Evolutionary conservation across 2,888 invertebrate species (phyloP), one percentile per base, ranked within the genome.

Genomic region (Cheilosia pagana): DNA sequence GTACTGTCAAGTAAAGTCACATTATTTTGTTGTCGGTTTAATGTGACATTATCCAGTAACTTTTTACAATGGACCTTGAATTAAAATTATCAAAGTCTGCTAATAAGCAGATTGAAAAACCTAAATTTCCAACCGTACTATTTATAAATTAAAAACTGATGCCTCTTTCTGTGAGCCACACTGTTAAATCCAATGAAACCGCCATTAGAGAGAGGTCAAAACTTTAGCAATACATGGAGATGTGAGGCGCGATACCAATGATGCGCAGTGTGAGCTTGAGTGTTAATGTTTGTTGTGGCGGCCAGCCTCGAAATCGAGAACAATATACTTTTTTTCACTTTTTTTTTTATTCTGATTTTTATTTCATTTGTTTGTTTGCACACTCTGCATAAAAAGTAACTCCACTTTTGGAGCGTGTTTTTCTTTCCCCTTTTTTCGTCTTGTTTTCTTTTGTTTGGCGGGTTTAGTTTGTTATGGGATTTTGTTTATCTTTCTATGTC

Each of bases 201-300:
- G 52, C 39, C 50, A 45, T 62, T 62, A 62, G n/a, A 62, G 55
- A 48, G 68, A 68, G 65, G 65, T 79, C 59, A 28, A 67, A 72
- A 53, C 59, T 65, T 79, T 72, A 19, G 43, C 72, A 72, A 78
- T 59, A 35, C 4, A 52, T 45, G 39, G 14, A 43, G 10, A 52
- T 25, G 10, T 43, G 28, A 53, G 25, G 43, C 23, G 23, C 35
- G 23, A 23, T 21, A 53, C 55, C 10, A 25, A 10, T 45, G 45
- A n/a, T 21, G n/a, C 35, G 14, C 50, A 19, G 8, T 48, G 53
- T 48, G 53, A 48, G 60, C 41, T 62, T 52, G n/a, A 59, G 41
- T 10, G 70, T 65, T 43, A 72, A 52, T 79, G 52, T 72, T 65
- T 79, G 78, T 79, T 79, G 50, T 72, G 72, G 72, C 59, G 65